Evolutionary conservation across 2,797 vertebrate species (phyloP), one percentile per base, ranked within the genome.

Genomic region (Macropodus opercularis): DNA sequence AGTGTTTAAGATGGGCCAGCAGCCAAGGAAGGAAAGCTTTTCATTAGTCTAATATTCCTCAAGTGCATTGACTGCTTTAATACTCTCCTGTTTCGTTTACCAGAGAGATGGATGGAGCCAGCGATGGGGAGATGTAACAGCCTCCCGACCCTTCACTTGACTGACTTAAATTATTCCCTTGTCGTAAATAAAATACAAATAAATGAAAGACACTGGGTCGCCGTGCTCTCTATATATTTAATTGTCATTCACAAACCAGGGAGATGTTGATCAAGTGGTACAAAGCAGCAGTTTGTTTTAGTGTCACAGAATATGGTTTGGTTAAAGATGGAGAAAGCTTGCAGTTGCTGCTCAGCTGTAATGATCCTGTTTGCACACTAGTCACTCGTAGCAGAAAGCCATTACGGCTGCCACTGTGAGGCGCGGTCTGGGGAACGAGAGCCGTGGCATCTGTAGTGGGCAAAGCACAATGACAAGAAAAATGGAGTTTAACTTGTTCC

Each of bases 1-100:
- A 53, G 63, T 42, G 59, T 69, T 69, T 53, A 42, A 52, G 78
- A 82, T 73, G 82, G 79, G 87, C 84, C 60, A 9, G 75, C 77
- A 78, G 85, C 85, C 88, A 85, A 85, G 66, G 29, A 53, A 46
- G 69, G 58, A 77, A 82, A 83, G 87, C 84, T 90, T 90, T 92
- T 90, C 85, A 90, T 92, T 84, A 85, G 81, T 75, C 78, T 85
- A 87, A 77, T 88, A 83, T 87, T 85, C 78, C 87, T 90, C 83
- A 63, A 76, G 79, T 82, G 85, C 78, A 80, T 83, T 82, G 75
- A 80, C 63, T 29, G 39, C 58, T 77, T 84, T 81, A 84, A 80
- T 85, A 80, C 70, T 58, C 63, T 75, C 32, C 54, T n/a, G 44
- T 69, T 81, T 69, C 72, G 74, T 57, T 57, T 67, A 74, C 51